Conservation (phyloP, 2,888 invertebrate species). For the Epistrophe eligans region DNA sequence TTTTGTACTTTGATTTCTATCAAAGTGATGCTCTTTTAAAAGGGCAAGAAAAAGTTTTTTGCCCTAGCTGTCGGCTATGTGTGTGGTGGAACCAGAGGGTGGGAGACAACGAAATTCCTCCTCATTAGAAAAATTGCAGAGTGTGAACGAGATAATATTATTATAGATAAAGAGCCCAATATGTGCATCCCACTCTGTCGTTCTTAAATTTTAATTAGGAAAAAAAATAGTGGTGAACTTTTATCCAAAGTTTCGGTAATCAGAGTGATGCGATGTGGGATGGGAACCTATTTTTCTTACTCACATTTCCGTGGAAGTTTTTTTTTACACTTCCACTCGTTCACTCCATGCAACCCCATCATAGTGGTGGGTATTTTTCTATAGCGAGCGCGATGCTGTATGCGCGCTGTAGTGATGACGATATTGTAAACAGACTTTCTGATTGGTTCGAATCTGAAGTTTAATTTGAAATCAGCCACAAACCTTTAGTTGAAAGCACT, state of each 20-base stretch:
- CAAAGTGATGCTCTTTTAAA: slow-evolving; percentile 24
- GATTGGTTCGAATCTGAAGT: slow-evolving; percentile 67
- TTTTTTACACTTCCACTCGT: slow-evolving; percentile 16
- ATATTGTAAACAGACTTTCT: slow-evolving; percentile 72
- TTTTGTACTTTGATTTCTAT: slow-evolving; percentile 16
- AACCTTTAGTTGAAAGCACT: slow-evolving; percentile 31
- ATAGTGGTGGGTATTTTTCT: slow-evolving; percentile 68
- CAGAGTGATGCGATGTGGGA: neutral
- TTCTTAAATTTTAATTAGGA: slow-evolving; percentile 64
- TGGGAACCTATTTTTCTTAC: slow-evolving; percentile 54
- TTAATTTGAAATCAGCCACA: slow-evolving; percentile 48
- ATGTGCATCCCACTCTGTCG: slow-evolving; percentile 43
- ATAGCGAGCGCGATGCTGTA: slow-evolving; percentile 58
- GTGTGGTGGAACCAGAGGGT: neutral
- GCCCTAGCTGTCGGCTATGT: neutral
- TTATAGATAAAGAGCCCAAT: slow-evolving; percentile 21
- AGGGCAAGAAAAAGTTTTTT: slow-evolving; percentile 21
- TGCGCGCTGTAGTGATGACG: slow-evolving; percentile 65
- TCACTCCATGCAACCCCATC: slow-evolving; percentile 25
- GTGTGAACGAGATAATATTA: slow-evolving; percentile 4
- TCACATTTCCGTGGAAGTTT: slow-evolving; percentile 52
- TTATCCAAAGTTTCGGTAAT: slow-evolving; percentile 29
- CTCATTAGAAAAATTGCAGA: slow-evolving; percentile 44
- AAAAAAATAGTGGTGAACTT: slow-evolving; percentile 68
- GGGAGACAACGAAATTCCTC: slow-evolving; percentile 32